Conservation (phyloP, 2,888 invertebrate genomes). For the Hyles lineata region DNA sequence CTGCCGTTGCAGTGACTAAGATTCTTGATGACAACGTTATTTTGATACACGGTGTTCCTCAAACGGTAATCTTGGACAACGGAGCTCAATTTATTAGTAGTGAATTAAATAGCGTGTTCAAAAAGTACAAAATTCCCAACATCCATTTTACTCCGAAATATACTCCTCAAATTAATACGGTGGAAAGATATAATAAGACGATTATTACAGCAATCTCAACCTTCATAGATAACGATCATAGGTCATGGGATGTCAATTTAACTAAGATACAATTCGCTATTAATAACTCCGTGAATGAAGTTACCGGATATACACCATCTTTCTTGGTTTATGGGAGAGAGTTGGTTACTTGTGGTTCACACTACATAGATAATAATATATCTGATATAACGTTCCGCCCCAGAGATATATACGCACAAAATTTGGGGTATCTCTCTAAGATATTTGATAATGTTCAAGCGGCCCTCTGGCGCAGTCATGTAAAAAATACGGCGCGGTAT, state of each 20-base stretch:
- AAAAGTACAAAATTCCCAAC: constrained; percentile 43
- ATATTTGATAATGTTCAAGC: constrained; percentile 37
- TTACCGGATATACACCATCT: constrained; percentile 40
- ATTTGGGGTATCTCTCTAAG: constrained; percentile 21
- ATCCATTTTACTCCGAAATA: constrained; percentile 35
- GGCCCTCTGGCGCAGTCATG: constrained; percentile 32
- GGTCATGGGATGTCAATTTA: constrained; percentile 36
- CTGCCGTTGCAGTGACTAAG: constrained; percentile 29
- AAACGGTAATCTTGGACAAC: constrained; percentile 45
- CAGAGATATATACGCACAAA: constrained; percentile 37
- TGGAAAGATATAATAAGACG: constrained; percentile 44
- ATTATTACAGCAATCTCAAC: constrained; percentile 37
- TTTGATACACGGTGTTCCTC: constrained; percentile 46
- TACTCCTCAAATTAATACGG: constrained; percentile 32
- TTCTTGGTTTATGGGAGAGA: constrained; percentile 38
- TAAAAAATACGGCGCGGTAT: constrained; percentile 33
- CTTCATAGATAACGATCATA: constrained; percentile 31
- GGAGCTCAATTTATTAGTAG: constrained; percentile 43
- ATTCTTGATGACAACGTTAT: constrained; percentile 43
- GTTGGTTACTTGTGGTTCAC: constrained; percentile 30
- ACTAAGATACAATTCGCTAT: constrained; percentile 41
- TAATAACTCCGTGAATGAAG: constrained; percentile 42
- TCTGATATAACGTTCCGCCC: constrained; percentile 36
- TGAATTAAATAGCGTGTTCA: constrained; percentile 28
- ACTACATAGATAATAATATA: constrained; percentile 34